phyloP scores from a whole-genome alignment of 2,797 vertebrate species.

The Tamandua tetradactyla region DNA sequence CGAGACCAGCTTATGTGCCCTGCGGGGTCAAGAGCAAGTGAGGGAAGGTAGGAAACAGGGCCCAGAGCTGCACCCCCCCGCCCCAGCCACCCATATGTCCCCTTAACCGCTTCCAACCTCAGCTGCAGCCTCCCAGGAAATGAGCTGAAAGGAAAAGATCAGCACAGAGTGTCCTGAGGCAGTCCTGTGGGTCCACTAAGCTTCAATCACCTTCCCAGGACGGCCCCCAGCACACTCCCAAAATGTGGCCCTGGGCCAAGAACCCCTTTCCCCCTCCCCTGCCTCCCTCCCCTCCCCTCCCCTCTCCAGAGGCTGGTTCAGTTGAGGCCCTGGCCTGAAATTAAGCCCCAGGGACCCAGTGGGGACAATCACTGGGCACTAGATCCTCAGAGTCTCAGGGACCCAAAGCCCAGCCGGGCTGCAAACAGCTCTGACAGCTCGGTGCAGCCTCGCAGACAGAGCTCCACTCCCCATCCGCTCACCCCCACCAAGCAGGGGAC shows the following conservation, averaged over 20 bases:
- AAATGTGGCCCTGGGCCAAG: neutral
- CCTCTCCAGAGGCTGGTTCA: neutral
- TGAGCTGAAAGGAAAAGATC: neutral
- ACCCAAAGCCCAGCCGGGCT: neutral
- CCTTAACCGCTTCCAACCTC: neutral
- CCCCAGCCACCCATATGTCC: neutral
- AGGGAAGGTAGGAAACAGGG: neutral
- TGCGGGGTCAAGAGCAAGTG: neutral
- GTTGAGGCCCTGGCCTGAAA: neutral
- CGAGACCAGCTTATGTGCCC: neutral
- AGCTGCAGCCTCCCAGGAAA: neutral
- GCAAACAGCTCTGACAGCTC: too few relatives aligned
- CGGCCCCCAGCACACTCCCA: neutral
- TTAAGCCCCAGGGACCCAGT: neutral
- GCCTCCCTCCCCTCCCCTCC: neutral
- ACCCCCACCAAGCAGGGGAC: neutral
- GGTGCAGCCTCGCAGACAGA: neutral
- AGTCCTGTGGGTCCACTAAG: neutral
- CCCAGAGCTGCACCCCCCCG: neutral
- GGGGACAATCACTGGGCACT: neutral
- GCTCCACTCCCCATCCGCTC: fast-evolving
- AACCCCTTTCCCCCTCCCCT: neutral
- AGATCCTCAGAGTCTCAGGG: neutral
- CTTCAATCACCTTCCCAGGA: neutral
- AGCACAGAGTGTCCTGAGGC: neutral